Conservation (phyloP, 2,888 invertebrate species). For the Lasioglossum zephyrum region DNA sequence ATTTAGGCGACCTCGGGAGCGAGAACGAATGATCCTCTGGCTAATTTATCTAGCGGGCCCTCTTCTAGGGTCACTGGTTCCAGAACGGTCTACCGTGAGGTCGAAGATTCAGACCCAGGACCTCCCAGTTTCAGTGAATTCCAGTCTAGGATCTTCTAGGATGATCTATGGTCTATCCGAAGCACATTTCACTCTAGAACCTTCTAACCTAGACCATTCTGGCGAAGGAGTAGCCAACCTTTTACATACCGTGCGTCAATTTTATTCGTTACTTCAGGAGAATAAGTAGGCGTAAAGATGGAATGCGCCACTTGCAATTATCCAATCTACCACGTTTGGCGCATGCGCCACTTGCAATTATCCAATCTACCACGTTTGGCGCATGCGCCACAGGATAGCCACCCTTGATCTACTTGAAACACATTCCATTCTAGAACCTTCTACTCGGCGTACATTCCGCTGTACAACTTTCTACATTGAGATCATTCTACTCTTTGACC, state of each 20-base stretch:
- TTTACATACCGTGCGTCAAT: too few relatives aligned
- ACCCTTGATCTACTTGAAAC: neutral
- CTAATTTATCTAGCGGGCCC: neutral
- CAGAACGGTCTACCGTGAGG: neutral
- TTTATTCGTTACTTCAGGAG: too few relatives aligned
- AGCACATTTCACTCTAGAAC: too few relatives aligned
- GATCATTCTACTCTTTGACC: neutral
- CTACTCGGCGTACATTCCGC: neutral
- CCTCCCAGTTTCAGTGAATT: neutral
- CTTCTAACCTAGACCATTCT: neutral
- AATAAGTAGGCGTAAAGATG: too few relatives aligned
- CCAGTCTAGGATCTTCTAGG: too few relatives aligned
- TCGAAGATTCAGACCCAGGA: neutral
- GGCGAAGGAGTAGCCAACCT: neutral
- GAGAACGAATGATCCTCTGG: neutral
- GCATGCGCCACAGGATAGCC: too few relatives aligned
- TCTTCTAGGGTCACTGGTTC: neutral
- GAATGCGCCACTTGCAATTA: too few relatives aligned
- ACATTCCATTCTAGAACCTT: neutral
- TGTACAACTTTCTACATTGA: neutral
- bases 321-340: too few relatives aligned
- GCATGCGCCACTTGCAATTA: too few relatives aligned
- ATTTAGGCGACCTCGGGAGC: slow-evolving; percentile 62
- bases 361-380: too few relatives aligned
- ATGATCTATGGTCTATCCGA: neutral